Evolutionary conservation across 2,888 invertebrate species (phyloP).

Genomic region (Coecobrya sp.): DNA sequence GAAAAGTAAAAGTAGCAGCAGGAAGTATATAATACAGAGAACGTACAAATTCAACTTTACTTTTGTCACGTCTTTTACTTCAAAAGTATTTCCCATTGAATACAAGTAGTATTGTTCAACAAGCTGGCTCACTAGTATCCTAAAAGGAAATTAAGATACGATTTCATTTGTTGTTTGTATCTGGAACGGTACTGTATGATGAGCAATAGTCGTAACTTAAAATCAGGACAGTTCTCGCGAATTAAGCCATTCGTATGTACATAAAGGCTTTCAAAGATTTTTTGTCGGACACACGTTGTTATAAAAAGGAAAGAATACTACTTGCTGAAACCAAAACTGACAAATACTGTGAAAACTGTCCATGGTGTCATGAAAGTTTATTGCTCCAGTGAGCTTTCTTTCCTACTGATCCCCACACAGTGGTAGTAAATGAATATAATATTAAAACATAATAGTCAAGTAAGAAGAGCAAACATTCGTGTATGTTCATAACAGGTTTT

Average conservation of each 20-base stretch:
- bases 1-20: too few relatives aligned
- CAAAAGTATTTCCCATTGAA: too few relatives aligned
- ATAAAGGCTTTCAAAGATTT: neutral
- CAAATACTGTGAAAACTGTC: conserved; percentile 51
- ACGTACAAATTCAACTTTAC: too few relatives aligned
- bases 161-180: too few relatives aligned
- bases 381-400: conserved; percentile 62
- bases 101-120: too few relatives aligned
- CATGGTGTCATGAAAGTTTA: conserved; percentile 68
- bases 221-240: neutral
- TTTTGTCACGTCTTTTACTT: too few relatives aligned
- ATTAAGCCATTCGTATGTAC: neutral
- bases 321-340: neutral
- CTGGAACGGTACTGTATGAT: neutral
- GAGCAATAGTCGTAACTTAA: neutral
- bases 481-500: neutral
- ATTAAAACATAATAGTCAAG: neutral
- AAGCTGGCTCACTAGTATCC: too few relatives aligned
- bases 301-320: neutral
- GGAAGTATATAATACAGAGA: too few relatives aligned
- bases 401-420: conserved; percentile 21
- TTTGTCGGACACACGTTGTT: neutral
- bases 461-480: neutral
- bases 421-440: neutral
- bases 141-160: too few relatives aligned